These are phyloP conservation scores for Drosophila rellima DNA, from an alignment of 2,888 invertebrate species.

Conservation along the genomic window DNA sequence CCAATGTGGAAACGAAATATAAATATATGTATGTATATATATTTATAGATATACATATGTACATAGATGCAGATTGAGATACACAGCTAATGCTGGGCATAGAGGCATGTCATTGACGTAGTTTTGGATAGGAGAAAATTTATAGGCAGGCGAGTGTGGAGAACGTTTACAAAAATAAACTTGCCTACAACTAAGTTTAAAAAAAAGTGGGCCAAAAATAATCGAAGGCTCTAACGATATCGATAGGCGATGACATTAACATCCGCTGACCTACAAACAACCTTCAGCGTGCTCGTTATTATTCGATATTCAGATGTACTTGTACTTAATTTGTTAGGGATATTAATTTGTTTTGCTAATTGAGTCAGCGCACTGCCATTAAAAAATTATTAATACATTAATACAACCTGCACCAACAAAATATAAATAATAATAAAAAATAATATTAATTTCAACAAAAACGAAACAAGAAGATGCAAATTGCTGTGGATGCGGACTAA, in stretches of 20 bases:
- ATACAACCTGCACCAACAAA: constrained; percentile 10
- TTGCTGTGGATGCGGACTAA: constrained; percentile 42
- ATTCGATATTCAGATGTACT: not conserved
- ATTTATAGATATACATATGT: constrained; percentile 16
- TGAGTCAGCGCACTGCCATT: constrained; percentile 47
- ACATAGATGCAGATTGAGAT: constrained; percentile 25
- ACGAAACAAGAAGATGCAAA: constrained; percentile 64
- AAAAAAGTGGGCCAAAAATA: constrained; percentile 72
- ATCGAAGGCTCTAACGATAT: constrained; percentile 52
- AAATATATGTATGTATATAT: constrained; percentile 16
- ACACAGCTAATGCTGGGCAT: constrained; percentile 52
- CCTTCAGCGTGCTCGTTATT: constrained; percentile 51
- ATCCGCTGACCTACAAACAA: constrained; percentile 75
- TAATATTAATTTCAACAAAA: constrained; percentile 31
- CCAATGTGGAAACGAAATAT: constrained; percentile 37
- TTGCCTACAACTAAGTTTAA: constrained; percentile 23
- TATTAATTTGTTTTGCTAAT: constrained; percentile 27
- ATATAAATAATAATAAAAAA: constrained; percentile 25
- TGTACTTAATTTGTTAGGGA: constrained; percentile 3
- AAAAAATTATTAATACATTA: constrained; percentile 60
- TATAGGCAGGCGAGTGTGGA: constrained; percentile 59
- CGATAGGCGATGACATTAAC: constrained; percentile 48
- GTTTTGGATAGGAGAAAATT: constrained; percentile 65
- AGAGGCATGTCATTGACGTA: constrained; percentile 76
- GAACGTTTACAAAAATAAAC: constrained; percentile 74